Percentiles rank a stretch among this genome's conserved stretches.
Conservation (phyloP, 2,113 vertebrate genomes). For the Rhizomys pruinosus region DNA sequence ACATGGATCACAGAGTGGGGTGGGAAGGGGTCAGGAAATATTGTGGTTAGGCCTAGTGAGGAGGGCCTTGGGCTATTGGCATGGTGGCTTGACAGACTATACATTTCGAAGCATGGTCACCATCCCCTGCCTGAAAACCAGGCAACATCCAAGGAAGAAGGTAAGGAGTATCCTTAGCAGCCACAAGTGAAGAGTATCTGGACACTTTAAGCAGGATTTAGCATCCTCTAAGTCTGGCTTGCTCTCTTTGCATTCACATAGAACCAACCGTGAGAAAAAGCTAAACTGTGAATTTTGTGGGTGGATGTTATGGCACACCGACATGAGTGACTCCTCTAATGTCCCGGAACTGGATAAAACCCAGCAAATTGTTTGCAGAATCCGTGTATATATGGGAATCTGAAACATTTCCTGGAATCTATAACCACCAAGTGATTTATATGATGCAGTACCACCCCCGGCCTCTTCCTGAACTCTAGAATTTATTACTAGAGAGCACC, state of each 20-base stretch:
- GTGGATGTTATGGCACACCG: background rate
- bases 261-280: background rate
- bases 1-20: background rate
- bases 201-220: background rate
- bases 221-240: constrained; percentile 5
- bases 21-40: no score
- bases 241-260: background rate
- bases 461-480: background rate
- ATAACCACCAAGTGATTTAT: background rate
- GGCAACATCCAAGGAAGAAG: background rate
- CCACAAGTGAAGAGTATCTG: constrained; percentile 49
- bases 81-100: background rate
- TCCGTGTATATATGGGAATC: background rate
- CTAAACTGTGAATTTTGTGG: background rate
- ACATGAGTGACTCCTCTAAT: background rate
- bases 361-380: constrained; percentile 2
- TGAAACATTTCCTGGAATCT: constrained; percentile 26
- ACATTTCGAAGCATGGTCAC: background rate
- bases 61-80: background rate
- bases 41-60: background rate
- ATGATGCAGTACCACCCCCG: background rate
- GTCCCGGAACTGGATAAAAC: background rate
- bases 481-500: background rate
- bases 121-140: background rate
- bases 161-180: background rate